Conservation (phyloP, 2,888 invertebrate genomes). For the Spilarctia lutea region DNA sequence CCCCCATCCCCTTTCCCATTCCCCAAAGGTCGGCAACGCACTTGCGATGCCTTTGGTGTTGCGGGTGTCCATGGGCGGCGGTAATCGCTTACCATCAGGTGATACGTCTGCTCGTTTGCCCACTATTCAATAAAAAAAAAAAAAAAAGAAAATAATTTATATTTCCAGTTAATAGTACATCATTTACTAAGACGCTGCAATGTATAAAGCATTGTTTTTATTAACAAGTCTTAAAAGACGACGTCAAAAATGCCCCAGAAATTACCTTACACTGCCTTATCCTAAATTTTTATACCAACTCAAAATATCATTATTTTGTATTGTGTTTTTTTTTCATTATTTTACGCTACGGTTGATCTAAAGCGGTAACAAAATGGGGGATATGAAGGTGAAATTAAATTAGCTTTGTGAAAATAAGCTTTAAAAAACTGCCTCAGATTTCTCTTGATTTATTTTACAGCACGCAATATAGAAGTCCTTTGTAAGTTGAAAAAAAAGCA, state of each 20-base stretch:
- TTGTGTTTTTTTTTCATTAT: constrained; percentile 30
- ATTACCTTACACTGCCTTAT: neutral
- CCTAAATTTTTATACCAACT: constrained; percentile 6
- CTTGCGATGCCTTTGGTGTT: too few species aligned
- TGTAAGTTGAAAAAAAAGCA: neutral
- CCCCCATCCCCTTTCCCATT: too few species aligned
- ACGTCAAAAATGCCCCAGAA: neutral
- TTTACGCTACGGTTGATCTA: constrained; percentile 4
- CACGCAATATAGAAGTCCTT: neutral
- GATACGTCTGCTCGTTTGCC: too few species aligned
- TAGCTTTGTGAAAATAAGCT: constrained; percentile 11
- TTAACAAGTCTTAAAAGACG: neutral
- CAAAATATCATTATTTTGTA: constrained; percentile 41
- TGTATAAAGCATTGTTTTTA: neutral
- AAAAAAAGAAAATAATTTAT: neutral
- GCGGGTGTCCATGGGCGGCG: too few species aligned
- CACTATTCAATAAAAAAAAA: too few species aligned
- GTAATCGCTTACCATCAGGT: too few species aligned
- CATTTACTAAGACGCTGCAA: neutral
- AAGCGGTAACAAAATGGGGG: constrained; percentile 6
- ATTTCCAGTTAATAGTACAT: neutral
- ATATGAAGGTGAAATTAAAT: constrained; percentile 11
- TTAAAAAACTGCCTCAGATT: neutral
- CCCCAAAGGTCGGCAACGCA: too few species aligned
- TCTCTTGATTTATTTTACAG: neutral